These are phyloP conservation scores for Leuctra nigra DNA, from an alignment of 2,888 invertebrate genomes.

Conservation along the genomic window DNA sequence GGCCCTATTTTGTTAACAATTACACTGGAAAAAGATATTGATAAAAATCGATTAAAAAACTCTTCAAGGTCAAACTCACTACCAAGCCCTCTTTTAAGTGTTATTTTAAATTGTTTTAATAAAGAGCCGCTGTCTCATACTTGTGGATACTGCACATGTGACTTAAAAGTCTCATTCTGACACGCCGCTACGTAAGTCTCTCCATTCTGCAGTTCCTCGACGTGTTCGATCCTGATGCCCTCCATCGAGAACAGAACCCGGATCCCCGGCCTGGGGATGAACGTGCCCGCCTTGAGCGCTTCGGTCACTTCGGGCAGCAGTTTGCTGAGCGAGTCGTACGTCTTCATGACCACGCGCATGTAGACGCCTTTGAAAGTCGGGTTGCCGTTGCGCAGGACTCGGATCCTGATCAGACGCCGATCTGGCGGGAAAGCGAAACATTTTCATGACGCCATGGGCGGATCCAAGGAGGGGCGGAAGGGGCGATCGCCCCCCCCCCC, in stretches of 20 bases:
- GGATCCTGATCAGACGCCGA: neutral
- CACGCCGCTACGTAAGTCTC: neutral
- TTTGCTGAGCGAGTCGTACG: neutral
- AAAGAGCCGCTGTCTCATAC: too few species aligned
- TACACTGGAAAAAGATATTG: too few species aligned
- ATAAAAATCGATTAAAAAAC: too few species aligned
- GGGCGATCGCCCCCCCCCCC: too few species aligned
- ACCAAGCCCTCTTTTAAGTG: too few species aligned
- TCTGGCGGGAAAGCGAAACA: neutral
- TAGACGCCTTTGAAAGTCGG: neutral
- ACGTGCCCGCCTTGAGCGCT: neutral
- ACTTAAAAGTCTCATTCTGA: neutral
- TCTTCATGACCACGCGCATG: neutral
- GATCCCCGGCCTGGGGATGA: neutral
- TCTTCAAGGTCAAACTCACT: too few species aligned
- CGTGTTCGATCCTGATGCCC: neutral
- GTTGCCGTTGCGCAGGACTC: slow-evolving; percentile 2
- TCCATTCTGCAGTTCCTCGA: neutral
- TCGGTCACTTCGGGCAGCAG: neutral
- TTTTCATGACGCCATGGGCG: neutral
- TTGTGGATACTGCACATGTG: too few species aligned
- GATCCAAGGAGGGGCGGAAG: too few species aligned
- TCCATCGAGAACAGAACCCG: neutral
- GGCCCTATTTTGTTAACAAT: too few species aligned
- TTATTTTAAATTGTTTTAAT: too few species aligned